A percentile compares a stretch with the other conserved stretches of the same genome.
Conservation (phyloP, 2,888 invertebrate genomes). For the Ischnus inquisitorius region DNA sequence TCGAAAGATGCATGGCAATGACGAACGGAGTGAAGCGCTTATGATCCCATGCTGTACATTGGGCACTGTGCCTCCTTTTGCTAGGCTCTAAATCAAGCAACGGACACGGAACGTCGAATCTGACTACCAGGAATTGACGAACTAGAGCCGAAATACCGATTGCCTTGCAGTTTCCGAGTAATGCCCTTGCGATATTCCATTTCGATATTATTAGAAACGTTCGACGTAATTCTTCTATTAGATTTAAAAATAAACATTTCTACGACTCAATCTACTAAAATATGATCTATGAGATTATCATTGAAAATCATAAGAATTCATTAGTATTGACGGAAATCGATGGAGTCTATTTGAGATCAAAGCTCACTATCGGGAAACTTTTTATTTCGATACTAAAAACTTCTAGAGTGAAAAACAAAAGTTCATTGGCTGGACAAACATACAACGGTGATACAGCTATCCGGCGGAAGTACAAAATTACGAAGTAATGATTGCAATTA, state of each 20-base stretch:
- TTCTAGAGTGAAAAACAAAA: too few relatives aligned
- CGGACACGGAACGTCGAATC: conserved; percentile 38
- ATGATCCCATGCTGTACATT: background rate
- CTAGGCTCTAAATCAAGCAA: conserved; percentile 58
- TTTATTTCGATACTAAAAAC: too few relatives aligned
- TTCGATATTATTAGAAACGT: conserved; percentile 11
- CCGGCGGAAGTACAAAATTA: conserved; percentile 55
- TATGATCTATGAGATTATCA: background rate
- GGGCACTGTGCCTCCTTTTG: conserved; percentile 56
- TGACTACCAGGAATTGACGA: conserved; percentile 51
- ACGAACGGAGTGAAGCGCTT: conserved; percentile 24
- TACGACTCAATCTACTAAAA: background rate
- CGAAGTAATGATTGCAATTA: conserved; percentile 36
- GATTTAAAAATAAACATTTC: background rate
- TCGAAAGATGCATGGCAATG: conserved; percentile 19
- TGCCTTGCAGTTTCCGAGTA: conserved; percentile 50
- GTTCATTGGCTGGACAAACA: background rate
- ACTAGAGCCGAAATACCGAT: conserved; percentile 50
- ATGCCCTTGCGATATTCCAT: conserved; percentile 32
- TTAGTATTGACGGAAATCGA: background rate
- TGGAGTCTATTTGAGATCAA: background rate
- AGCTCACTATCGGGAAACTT: background rate
- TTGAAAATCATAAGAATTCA: background rate
- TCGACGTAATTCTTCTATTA: background rate
- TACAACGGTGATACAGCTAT: conserved; percentile 6